A percentile compares a stretch with the other conserved stretches of the same genome.
Evolutionary conservation across 2,888 invertebrate genomes (phyloP).

Genomic region (Euclidia mi): DNA sequence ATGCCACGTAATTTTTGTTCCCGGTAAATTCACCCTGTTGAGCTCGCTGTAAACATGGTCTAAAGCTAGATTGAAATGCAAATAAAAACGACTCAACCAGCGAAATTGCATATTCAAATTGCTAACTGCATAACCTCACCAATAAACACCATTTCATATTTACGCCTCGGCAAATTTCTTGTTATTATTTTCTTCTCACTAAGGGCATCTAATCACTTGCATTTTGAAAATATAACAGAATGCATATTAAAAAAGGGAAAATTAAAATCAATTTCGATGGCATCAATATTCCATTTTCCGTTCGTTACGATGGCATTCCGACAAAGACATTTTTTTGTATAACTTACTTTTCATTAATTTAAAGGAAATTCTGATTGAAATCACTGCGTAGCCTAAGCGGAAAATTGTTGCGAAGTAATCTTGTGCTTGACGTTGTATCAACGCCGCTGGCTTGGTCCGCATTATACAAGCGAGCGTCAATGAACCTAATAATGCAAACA

Average conservation of each 20-base stretch:
- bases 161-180: slow-evolving; percentile 20
- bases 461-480: slow-evolving; percentile 28
- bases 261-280: slow-evolving; percentile 76
- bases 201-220: slow-evolving; percentile 38
- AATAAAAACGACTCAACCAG: slow-evolving; percentile 44
- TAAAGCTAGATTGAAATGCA: slow-evolving; percentile 50
- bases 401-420: slow-evolving; percentile 43
- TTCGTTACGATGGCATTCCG: slow-evolving; percentile 76
- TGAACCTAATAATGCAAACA: slow-evolving; percentile 44
- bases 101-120: slow-evolving; percentile 53
- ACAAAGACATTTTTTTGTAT: slow-evolving; percentile 87
- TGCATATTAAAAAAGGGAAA: slow-evolving; percentile 65
- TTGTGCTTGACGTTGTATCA: slow-evolving; percentile 26
- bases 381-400: slow-evolving; percentile 29
- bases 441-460: slow-evolving; percentile 16
- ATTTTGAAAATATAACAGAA: slow-evolving; percentile 51
- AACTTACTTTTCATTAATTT: slow-evolving; percentile 83
- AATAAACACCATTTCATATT: slow-evolving; percentile 31
- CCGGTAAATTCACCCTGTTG: too few relatives aligned
- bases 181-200: slow-evolving; percentile 22
- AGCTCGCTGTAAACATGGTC: slow-evolving; percentile 34
- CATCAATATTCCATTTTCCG: slow-evolving; percentile 84
- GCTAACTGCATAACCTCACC: slow-evolving; percentile 33
- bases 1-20: too few relatives aligned
- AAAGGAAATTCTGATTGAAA: slow-evolving; percentile 50